These are phyloP conservation scores for Mythimna pallens DNA, from an alignment of 2,888 invertebrate species.

Conservation along the genomic window DNA sequence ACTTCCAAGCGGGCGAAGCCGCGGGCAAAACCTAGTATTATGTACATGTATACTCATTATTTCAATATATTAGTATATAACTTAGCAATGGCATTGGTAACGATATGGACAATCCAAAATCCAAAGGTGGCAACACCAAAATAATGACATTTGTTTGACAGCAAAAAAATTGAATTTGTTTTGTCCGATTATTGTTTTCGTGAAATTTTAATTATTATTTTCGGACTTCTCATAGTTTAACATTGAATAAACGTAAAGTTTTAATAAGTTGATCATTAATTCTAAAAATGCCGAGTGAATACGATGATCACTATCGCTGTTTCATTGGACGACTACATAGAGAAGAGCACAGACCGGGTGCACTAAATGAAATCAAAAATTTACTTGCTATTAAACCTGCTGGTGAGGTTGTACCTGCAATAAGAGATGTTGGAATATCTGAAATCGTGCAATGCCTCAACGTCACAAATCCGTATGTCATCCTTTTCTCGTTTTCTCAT, in stretches of 20 bases:
- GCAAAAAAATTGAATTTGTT: slow-evolving; percentile 35
- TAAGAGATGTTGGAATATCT: slow-evolving; percentile 87
- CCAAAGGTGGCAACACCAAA: not conserved
- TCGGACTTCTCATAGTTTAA: not conserved
- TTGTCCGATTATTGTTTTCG: slow-evolving; percentile 6
- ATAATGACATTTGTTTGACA: slow-evolving; percentile 28
- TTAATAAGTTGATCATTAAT: not conserved
- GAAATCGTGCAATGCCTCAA: slow-evolving; percentile 92
- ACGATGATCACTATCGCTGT: slow-evolving; percentile 75
- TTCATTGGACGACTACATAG: slow-evolving; percentile 76
- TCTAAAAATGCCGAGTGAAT: slow-evolving; percentile 71
- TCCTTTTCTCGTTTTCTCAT: not conserved
- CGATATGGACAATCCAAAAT: not conserved
- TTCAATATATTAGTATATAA: too few species aligned
- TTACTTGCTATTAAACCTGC: slow-evolving; percentile 77
- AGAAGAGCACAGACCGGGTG: slow-evolving; percentile 76
- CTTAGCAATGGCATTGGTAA: not conserved
- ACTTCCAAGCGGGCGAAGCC: too few species aligned
- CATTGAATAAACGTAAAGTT: slow-evolving; percentile 10
- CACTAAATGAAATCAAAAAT: slow-evolving; percentile 82
- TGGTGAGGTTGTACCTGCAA: slow-evolving; percentile 73
- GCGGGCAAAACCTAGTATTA: too few species aligned
- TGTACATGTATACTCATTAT: too few species aligned
- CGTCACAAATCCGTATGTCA: slow-evolving; percentile 80
- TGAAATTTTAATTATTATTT: slow-evolving; percentile 12